Percentiles rank a stretch among this genome's conserved stretches.
phyloP scores from a whole-genome alignment of 2,888 invertebrate genomes.

The Fabriciana adippe region DNA sequence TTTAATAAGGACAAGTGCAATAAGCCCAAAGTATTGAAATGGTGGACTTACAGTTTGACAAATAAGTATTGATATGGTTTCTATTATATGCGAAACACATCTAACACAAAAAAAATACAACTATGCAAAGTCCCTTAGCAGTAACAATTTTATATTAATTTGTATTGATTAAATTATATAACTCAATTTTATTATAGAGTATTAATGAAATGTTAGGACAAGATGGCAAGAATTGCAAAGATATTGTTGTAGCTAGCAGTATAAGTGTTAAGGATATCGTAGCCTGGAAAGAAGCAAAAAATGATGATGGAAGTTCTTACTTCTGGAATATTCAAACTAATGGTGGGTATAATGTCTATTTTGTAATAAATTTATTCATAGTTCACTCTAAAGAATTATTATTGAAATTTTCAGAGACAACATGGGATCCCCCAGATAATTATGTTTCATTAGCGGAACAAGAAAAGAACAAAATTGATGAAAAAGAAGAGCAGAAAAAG shows the following conservation, averaged over 20 bases:
- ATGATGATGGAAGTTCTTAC: slow-evolving; percentile 89
- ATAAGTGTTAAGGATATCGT: slow-evolving; percentile 45
- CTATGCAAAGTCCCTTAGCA: no score
- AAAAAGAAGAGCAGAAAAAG: slow-evolving; percentile 58
- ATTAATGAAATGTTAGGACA: slow-evolving; percentile 69
- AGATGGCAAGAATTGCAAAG: slow-evolving; percentile 48
- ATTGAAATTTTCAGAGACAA: slow-evolving; percentile 83
- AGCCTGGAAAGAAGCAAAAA: slow-evolving; percentile 90
- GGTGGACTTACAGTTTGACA: no score
- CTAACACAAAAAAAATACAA: no score
- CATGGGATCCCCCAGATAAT: slow-evolving; percentile 90
- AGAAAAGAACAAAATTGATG: slow-evolving; percentile 75
- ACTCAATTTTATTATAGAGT: slow-evolving; percentile 53
- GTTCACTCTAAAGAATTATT: neutral
- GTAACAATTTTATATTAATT: no score
- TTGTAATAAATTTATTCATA: no score
- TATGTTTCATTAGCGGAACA: slow-evolving; percentile 86
- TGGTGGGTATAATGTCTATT: slow-evolving; percentile 72
- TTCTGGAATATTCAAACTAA: slow-evolving; percentile 94
- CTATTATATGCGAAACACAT: no score
- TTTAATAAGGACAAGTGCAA: no score
- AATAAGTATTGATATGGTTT: no score
- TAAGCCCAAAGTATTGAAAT: no score
- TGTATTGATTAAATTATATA: neutral
- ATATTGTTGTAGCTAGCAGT: slow-evolving; percentile 47